These are phyloP conservation scores for Rattus rattus DNA, from an alignment of 2,113 vertebrate species.

Conservation along the genomic window DNA sequence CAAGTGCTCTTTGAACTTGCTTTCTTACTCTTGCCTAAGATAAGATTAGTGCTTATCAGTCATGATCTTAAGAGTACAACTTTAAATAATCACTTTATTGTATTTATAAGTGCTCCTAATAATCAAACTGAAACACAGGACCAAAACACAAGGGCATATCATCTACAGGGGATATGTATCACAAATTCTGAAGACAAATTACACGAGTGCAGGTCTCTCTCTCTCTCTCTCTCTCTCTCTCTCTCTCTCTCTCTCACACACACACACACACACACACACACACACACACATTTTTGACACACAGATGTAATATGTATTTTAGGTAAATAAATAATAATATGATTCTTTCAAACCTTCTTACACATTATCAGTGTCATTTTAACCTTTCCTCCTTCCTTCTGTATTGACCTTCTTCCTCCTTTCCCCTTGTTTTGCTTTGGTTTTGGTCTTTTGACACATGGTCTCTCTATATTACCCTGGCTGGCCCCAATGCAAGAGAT, in stretches of 20 bases:
- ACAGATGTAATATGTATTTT: neutral
- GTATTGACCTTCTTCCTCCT: neutral
- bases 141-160: neutral
- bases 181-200: neutral
- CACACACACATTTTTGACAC: neutral
- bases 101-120: constrained; percentile 12
- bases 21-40: neutral
- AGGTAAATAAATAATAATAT: neutral
- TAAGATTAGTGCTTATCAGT: constrained; percentile 23
- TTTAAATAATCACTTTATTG: constrained; percentile 44
- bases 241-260: neutral
- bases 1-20: neutral
- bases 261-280: neutral
- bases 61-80: constrained; percentile 11
- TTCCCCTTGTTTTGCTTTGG: neutral
- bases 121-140: constrained; percentile 19
- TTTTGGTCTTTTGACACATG: neutral
- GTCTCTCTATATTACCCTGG: neutral
- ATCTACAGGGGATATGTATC: neutral
- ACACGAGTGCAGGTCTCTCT: too few species aligned
- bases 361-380: neutral
- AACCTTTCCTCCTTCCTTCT: neutral
- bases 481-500: neutral
- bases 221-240: too few species aligned
- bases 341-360: neutral